Base-by-base conservation (phyloP, 2,888 invertebrate species). In the Synanthedon tipuliformis region DNA sequence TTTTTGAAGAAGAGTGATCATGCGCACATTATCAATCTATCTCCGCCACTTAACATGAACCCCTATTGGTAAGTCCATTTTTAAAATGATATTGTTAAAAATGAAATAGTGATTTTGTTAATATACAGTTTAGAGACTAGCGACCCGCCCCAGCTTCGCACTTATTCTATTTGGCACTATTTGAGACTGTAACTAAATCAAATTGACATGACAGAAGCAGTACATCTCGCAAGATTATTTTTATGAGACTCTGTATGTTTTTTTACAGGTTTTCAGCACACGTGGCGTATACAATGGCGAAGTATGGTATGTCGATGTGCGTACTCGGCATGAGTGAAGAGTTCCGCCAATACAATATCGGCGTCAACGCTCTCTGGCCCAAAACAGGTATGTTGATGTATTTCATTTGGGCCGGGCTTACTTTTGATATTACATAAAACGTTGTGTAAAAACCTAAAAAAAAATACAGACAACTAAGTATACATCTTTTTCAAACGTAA, bases 241-340 rank as follows among this genome's bases (percentile, higher is more conserved):
- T 23, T 23, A 23, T 23, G 51, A 51, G 18, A 16, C 18, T 40
- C 18, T 41, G 34, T 34, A 34, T 34, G 10, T 34, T 8, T 34
- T 34, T 34, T 7, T 34, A 23, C 59, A 88, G 88, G 88, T 97
- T 99, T 75, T 90, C 91, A 52, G 89, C 93, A 60, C 95, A 98
- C 80, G 94, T 97, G 50, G 98, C 98, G 1, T 99, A 99, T 80
- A 98, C 98, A 1, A 98, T 98, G 93, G 96, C 99, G 3, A 99
- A 99, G 75, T 99, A 97, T 76, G 98, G 98, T 18, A 98, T 98
- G 98, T 97, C 97, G 0, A 95, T 99, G 96, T 98, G 98, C 78
- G 97, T 95, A 1, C 87, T 99, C 12, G 98, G 99, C 13, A 97
- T 98, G 96, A 91, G 97, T n/a, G 95, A 94, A 59, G 99, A 99